Evolutionary conservation across 2,888 invertebrate genomes (phyloP).

Genomic region (Apantesis nais): DNA sequence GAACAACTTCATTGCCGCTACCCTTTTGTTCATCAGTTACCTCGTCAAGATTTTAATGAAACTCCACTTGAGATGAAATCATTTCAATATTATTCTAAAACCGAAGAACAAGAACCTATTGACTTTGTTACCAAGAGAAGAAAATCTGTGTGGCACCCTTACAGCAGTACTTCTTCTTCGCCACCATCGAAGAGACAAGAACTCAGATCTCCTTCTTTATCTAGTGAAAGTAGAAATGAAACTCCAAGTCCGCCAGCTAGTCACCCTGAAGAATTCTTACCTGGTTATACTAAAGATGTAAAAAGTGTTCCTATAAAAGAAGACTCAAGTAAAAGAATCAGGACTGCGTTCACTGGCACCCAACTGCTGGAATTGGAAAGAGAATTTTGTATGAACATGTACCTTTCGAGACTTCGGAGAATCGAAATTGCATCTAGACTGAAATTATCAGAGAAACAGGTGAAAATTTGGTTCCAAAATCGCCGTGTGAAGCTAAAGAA

Average conservation of each 20-base stretch:
- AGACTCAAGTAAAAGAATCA: constrained; percentile 93
- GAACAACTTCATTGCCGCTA: constrained; percentile 80
- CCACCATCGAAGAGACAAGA: constrained; percentile 78
- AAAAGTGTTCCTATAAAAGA: constrained; percentile 83
- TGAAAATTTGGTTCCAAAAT: constrained; percentile 98
- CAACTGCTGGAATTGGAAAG: constrained; percentile 94
- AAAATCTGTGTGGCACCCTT: constrained; percentile 77
- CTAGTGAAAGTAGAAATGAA: constrained; percentile 82
- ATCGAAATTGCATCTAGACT: constrained; percentile 97
- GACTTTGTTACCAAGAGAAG: constrained; percentile 71
- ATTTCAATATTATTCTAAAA: constrained; percentile 67
- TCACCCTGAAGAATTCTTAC: constrained; percentile 77
- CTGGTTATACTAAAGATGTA: constrained; percentile 76
- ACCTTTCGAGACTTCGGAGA: constrained; percentile 93
- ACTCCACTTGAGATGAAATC: constrained; percentile 55
- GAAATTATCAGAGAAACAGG: constrained; percentile 96
- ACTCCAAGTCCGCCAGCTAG: constrained; percentile 84
- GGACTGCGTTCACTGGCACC: constrained; percentile 97
- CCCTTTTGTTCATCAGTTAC: constrained; percentile 74
- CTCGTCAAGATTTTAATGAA: constrained; percentile 72
- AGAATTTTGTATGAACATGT: constrained; percentile 96
- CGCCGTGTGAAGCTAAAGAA: constrained; percentile 97
- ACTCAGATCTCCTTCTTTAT: constrained; percentile 72
- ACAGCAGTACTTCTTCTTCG: constrained; percentile 72
- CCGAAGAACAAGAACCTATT: constrained; percentile 70